Evolutionary conservation across 2,113 vertebrate species (phyloP), one percentile per base, ranked within the genome.

Genomic region (Nyctereutes procyonoides): DNA sequence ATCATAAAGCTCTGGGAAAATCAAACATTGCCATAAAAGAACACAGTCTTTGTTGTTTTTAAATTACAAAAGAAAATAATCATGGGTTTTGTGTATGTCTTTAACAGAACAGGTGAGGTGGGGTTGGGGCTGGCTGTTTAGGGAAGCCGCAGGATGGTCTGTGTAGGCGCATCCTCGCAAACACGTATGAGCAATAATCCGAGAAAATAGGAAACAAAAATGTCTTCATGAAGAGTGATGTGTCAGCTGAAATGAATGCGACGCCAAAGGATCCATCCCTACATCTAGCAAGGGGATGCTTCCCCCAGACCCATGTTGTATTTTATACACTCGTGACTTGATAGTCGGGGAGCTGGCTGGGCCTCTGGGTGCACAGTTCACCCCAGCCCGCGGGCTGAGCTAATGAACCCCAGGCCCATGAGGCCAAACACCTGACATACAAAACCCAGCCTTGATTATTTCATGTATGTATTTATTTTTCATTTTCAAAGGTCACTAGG

Each of bases 391-490:
- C 12, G 15, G 80, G 5, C 53, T 3, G 3, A 91, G 82, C 96
- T 92, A 92, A 95, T 93, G 32, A 82, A 88, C 73, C 79, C 35
- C 95, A 97, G 87, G 32, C 60, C 71, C 14, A 6, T 15, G 13
- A 28, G 32, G 20, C 71, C 76, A 91, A 80, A 51, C 55, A 51
- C 71, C 55, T 71, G 90, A 74, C 53, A 5, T 55, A 6, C 43
- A n/a, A 56, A 74, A 20, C 38, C 14, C 55, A 93, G 48, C 48
- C 71, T 90, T 77, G 48, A 30, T 56, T 65, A 60, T 69, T 94
- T 90, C 55, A 76, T 43, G 43, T 43, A 43, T 43, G 43, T 43
- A 43, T 92, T 58, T 32, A 67, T 20, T 77, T 32, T 48, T 30
- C n/a, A 15, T 76, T 90, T 63, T 91, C 65, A 69, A 92, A 69